phyloP scores from a whole-genome alignment of 2,888 invertebrate species.

The Amaurobius ferox region DNA sequence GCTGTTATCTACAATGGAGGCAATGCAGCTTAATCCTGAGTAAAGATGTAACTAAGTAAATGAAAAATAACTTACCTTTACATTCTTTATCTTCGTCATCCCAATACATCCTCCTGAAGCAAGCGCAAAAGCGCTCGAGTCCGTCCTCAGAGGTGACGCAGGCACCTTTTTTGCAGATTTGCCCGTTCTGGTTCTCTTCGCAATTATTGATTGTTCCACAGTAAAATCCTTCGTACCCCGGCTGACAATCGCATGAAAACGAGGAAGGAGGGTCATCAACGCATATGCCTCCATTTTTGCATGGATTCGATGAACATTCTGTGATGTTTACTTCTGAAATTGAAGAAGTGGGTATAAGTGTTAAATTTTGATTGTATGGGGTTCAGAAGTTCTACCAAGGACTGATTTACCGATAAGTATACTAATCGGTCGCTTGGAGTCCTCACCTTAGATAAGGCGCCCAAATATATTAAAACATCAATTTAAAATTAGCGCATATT shows the following conservation, averaged over 20 bases:
- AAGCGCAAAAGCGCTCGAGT: conserved; percentile 9
- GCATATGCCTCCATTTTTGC: conserved; percentile 47
- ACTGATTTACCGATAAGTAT: too few relatives aligned
- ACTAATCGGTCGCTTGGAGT: too few relatives aligned
- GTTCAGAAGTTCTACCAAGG: too few relatives aligned
- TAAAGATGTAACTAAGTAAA: too few relatives aligned
- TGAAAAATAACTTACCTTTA: conserved; percentile 25
- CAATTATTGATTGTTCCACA: conserved; percentile 37
- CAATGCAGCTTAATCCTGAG: too few relatives aligned
- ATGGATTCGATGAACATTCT: conserved; percentile 29
- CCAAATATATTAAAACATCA: too few relatives aligned
- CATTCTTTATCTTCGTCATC: conserved; percentile 38
- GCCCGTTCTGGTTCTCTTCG: neutral
- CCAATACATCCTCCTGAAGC: conserved; percentile 48
- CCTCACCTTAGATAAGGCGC: too few relatives aligned
- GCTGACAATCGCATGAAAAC: conserved; percentile 26
- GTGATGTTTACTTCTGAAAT: neutral
- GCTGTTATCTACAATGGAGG: too few relatives aligned
- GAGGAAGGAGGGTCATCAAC: neutral
- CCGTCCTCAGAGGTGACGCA: conserved; percentile 27
- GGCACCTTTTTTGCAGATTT: conserved; percentile 12
- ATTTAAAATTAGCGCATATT: too few relatives aligned
- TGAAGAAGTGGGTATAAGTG: too few relatives aligned
- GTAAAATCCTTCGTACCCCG: conserved; percentile 17
- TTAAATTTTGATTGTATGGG: too few relatives aligned